Percentiles rank a stretch among this genome's conserved stretches.
Evolutionary conservation across 2,888 invertebrate genomes (phyloP).

Genomic region (Eupithecia abbreviata): DNA sequence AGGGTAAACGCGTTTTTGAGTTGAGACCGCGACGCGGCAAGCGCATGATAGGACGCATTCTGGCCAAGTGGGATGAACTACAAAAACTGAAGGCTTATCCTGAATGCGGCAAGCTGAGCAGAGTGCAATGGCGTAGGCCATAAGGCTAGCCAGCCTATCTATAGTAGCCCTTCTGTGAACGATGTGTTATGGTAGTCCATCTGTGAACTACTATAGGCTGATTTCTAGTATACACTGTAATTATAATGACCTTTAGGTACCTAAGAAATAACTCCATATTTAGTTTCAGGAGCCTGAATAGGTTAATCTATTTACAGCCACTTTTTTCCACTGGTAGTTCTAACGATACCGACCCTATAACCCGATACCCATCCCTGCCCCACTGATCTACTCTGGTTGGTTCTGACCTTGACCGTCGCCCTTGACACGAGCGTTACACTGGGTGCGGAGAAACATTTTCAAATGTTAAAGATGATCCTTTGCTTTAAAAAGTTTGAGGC

Average conservation of each 20-base stretch:
- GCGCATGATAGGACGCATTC: neutral
- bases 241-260: neutral
- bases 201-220: neutral
- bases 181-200: no score
- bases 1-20: no score
- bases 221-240: no score
- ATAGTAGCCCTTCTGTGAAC: no score
- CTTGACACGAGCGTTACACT: conserved; percentile 41
- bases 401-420: conserved; percentile 36
- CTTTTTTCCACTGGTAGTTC: no score
- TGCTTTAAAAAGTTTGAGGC: neutral
- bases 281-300: neutral
- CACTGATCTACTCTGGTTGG: conserved; percentile 40
- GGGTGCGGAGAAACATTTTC: neutral
- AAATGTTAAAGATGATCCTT: neutral
- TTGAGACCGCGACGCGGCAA: no score
- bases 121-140: neutral
- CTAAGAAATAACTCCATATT: neutral
- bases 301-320: no score
- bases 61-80: neutral
- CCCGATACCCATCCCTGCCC: conserved; percentile 42
- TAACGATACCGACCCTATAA: no score
- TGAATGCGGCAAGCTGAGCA: neutral
- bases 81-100: neutral
- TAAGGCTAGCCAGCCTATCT: neutral